A percentile compares a stretch with the other conserved stretches of the same genome.
Conservation (phyloP, 2,113 vertebrate species). For the Panthera leo region DNA sequence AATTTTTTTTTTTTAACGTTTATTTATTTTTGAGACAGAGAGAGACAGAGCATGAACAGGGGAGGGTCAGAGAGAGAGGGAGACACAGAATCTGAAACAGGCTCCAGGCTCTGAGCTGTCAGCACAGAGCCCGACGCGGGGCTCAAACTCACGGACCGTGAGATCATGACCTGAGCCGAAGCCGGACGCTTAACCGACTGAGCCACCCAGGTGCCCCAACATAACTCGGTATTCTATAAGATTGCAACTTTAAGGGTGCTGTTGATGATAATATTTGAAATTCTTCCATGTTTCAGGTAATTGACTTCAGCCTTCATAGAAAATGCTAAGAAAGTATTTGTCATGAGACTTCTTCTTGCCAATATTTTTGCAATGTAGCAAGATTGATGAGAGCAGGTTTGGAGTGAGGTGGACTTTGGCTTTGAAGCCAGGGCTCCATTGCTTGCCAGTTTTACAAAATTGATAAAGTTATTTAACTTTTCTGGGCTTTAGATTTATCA, state of each 20-base stretch:
- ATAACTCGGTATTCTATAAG: neutral
- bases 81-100: too few species aligned
- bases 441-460: neutral
- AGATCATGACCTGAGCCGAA: too few species aligned
- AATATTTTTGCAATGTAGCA: neutral
- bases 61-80: too few species aligned
- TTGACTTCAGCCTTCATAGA: neutral
- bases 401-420: neutral
- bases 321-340: neutral
- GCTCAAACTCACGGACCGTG: too few species aligned
- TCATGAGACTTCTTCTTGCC: neutral
- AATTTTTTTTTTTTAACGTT: too few species aligned
- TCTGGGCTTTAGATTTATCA: neutral
- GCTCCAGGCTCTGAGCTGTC: too few species aligned
- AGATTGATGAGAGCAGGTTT: neutral
- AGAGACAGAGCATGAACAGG: too few species aligned
- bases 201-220: too few species aligned
- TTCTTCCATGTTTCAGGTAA: neutral
- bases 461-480: neutral
- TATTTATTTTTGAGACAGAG: too few species aligned
- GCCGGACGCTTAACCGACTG: too few species aligned
- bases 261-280: neutral
- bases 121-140: too few species aligned
- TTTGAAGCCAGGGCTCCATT: neutral
- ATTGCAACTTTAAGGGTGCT: neutral